Evolutionary conservation across 1,140 invertebrate species (phyloP).

Genomic region (Platyscapa corneri): DNA sequence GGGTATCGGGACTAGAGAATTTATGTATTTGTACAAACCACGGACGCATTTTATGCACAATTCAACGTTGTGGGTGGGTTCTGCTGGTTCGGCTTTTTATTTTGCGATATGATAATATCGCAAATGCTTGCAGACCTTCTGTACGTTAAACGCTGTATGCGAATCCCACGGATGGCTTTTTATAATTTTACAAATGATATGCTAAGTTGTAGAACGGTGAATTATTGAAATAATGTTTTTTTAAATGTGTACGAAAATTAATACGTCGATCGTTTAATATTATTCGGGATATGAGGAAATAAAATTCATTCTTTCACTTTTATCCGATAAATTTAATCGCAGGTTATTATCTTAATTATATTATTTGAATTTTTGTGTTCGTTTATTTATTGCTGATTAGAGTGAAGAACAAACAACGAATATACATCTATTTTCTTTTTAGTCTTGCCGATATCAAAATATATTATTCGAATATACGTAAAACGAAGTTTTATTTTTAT

Average conservation of each 20-base stretch:
- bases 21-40: constrained; percentile 42
- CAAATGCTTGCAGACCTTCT: not conserved
- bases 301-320: too few species aligned
- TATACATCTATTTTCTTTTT: too few species aligned
- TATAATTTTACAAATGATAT: not conserved
- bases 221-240: not conserved
- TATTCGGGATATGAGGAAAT: too few species aligned
- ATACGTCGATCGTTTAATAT: too few species aligned
- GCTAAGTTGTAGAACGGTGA: not conserved
- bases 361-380: too few species aligned
- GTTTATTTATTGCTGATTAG: too few species aligned
- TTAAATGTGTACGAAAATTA: not conserved
- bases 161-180: not conserved
- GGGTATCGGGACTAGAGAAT: constrained; percentile 36
- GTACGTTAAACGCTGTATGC: not conserved
- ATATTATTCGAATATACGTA: too few species aligned
- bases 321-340: too few species aligned
- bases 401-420: too few species aligned
- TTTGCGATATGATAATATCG: not conserved
- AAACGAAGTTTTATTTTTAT: too few species aligned
- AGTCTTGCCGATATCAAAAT: too few species aligned
- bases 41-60: constrained; percentile 33
- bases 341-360: too few species aligned
- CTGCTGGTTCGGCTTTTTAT: not conserved
- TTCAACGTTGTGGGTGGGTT: constrained; percentile 41